phyloP scores from a whole-genome alignment of 1,140 invertebrate species.

The Pseudobourletiella spinata region DNA sequence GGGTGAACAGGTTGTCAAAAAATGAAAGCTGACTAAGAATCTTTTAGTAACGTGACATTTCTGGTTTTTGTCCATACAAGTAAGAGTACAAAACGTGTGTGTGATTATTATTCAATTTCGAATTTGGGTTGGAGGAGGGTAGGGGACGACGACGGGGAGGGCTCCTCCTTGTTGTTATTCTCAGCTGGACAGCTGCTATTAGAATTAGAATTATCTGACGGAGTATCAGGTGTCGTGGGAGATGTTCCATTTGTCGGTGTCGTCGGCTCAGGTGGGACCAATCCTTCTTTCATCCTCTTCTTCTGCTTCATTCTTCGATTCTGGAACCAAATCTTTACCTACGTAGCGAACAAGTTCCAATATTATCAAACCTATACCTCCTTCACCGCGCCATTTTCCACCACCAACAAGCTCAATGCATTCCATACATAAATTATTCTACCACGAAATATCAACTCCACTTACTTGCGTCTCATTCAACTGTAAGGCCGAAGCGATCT shows the following conservation, averaged over 20 bases:
- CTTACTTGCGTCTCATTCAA: constrained; percentile 88
- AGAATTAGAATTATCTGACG: constrained; percentile 35
- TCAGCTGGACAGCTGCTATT: constrained; percentile 35
- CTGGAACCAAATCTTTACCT: constrained; percentile 84
- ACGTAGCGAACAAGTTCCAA: too few species aligned
- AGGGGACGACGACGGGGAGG: constrained; percentile 23
- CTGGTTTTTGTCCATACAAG: too few species aligned
- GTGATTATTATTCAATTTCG: neutral
- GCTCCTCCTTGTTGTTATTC: constrained; percentile 24
- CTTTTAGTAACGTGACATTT: too few species aligned
- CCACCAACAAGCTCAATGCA: too few species aligned
- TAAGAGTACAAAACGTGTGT: neutral
- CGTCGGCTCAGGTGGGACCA: constrained; percentile 54
- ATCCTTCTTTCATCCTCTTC: constrained; percentile 82
- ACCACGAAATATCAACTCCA: too few species aligned
- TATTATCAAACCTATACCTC: too few species aligned
- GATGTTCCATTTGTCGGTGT: constrained; percentile 32
- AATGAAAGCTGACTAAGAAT: too few species aligned
- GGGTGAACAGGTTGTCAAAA: too few species aligned
- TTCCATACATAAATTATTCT: too few species aligned
- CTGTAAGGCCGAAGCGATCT: constrained; percentile 91
- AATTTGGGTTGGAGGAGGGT: constrained; percentile 10
- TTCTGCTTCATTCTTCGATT: constrained; percentile 90
- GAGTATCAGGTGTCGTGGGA: constrained; percentile 34
- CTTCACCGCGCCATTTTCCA: neutral